Evolutionary conservation across 1,140 invertebrate genomes (phyloP), one percentile per base, ranked within the genome.

Genomic region (silkworm (Bombyx mori)): DNA sequence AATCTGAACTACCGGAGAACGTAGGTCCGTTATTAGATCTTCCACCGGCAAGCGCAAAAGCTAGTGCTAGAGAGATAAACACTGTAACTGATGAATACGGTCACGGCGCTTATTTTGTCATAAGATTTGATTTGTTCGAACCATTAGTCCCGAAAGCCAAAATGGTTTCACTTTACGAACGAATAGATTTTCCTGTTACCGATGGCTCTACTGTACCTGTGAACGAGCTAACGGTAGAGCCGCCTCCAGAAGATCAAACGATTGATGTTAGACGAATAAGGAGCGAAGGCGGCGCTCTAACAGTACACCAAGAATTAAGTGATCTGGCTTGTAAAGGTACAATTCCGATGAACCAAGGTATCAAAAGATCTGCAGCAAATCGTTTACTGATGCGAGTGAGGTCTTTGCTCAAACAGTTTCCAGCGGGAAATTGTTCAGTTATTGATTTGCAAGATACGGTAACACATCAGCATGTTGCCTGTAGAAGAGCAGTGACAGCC

Each of bases 301-400:
- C 73, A 43, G 74, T 87, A 18, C 84, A 87, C 56, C 75, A 72
- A 59, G 84, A 84, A 65, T 61, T 87, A 57, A 74, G 76, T 58
- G 57, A 35, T 42, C 61, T 85, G 51, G 62, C 78, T 45, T 73
- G 73, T 57, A 73, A 63, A 60, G 73, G 75, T 12, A 59, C 63
- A 35, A 54, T 79, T 8, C 70, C 74, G 50, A 83, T 82, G 75
- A 78, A 69, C 51, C 77, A 82, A 69, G 73, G 72, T 42, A 83
- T 81, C 44, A 87, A 79, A 59, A 66, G 74, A 9, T 82, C 82
- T 18, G 82, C 79, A 58, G 81, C 79, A 22, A 84, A 82, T 66
- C 71, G 74, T 35, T 63, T 87, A 7, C 52, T 83, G 54, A 71
- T 66, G 56, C 67, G 79, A 44, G 61, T 82, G 9, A 71, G 77